A percentile compares a stretch with the other conserved stretches of the same genome.
Conservation (phyloP, 2,113 vertebrate genomes). For the Cavia aperea region DNA sequence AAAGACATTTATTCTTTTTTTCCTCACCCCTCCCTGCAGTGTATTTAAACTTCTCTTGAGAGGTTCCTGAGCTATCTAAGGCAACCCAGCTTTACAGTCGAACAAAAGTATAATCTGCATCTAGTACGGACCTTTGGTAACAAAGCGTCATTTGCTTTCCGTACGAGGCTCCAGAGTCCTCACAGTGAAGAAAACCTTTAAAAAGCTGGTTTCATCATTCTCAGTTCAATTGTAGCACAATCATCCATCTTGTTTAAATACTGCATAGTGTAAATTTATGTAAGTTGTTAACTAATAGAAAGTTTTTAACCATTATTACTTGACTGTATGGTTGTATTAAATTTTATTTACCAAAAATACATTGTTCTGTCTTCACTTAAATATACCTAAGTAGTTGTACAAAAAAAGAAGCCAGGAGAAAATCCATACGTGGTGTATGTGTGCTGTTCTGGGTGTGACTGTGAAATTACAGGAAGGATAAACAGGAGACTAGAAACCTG, state of each 20-base stretch:
- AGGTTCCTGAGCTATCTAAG: slow-evolving; percentile 60
- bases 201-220: slow-evolving; percentile 42
- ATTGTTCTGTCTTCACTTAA: slow-evolving; percentile 29
- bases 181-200: slow-evolving; percentile 20
- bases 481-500: background rate
- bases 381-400: background rate
- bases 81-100: slow-evolving; percentile 44
- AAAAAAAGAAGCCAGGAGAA: background rate
- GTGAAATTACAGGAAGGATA: slow-evolving; percentile 1
- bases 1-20: slow-evolving; percentile 52
- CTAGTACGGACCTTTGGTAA: slow-evolving; percentile 38
- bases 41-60: slow-evolving; percentile 18
- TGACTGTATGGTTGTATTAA: slow-evolving; percentile 66
- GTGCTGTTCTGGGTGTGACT: background rate
- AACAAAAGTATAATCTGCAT: slow-evolving; percentile 43
- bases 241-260: slow-evolving; percentile 73
- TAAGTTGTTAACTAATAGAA: slow-evolving; percentile 75
- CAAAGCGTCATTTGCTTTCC: background rate
- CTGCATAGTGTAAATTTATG: slow-evolving; percentile 68
- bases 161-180: slow-evolving; percentile 57
- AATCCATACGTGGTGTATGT: background rate
- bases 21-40: background rate
- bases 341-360: slow-evolving; percentile 63
- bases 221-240: slow-evolving; percentile 65
- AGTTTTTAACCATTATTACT: slow-evolving; percentile 71